Evolutionary conservation across 2,888 invertebrate genomes (phyloP).

Genomic region (Congeria kusceri): DNA sequence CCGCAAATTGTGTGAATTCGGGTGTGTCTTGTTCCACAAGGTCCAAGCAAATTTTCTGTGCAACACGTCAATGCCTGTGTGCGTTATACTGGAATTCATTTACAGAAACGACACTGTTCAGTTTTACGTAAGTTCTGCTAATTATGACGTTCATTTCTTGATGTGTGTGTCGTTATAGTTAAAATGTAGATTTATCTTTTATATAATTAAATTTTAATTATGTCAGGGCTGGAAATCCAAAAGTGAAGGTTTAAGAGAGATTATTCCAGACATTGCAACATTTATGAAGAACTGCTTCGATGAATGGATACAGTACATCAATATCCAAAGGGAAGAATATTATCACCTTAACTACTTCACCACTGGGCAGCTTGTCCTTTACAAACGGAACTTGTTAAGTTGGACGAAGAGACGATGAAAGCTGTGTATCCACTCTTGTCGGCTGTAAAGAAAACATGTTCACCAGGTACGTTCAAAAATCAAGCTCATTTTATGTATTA

Average conservation of each 20-base stretch:
- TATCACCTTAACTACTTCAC: slow-evolving; percentile 78
- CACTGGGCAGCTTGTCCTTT: slow-evolving; percentile 80
- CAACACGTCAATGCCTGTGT: slow-evolving; percentile 29
- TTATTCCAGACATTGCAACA: slow-evolving; percentile 68
- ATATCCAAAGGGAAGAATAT: slow-evolving; percentile 61
- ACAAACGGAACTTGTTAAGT: slow-evolving; percentile 73
- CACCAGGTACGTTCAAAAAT: no score
- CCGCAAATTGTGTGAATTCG: slow-evolving; percentile 71
- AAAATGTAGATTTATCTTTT: no score
- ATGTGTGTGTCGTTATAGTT: no score
- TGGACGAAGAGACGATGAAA: slow-evolving; percentile 42
- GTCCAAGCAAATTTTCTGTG: slow-evolving; percentile 63
- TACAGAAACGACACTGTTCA: slow-evolving; percentile 33
- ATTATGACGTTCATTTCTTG: background rate
- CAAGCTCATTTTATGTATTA: no score
- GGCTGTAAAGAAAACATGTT: slow-evolving; percentile 66
- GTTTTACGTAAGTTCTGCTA: slow-evolving; percentile 23
- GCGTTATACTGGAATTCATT: slow-evolving; percentile 68
- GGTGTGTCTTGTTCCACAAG: slow-evolving; percentile 77
- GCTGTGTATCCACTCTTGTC: slow-evolving; percentile 70
- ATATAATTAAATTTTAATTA: no score
- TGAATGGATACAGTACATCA: slow-evolving; percentile 73
- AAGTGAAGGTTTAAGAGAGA: slow-evolving; percentile 52
- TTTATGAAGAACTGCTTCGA: slow-evolving; percentile 72
- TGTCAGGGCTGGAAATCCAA: slow-evolving; percentile 24